phyloP scores from a whole-genome alignment of 2,888 invertebrate genomes.

The Pilophorus perplexus region DNA sequence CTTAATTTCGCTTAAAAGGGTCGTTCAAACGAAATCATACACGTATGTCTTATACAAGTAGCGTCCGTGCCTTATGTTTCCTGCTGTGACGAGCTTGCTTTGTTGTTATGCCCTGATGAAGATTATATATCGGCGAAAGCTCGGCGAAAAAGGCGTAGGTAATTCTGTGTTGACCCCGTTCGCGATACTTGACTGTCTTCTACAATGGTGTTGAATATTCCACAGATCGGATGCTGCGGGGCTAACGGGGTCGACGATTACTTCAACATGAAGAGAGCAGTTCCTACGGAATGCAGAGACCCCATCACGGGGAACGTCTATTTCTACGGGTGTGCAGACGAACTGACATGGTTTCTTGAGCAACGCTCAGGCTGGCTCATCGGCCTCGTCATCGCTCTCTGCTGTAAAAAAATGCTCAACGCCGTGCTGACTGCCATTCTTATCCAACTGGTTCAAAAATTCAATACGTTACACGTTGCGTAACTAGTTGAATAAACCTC shows the following conservation, averaged over 20 bases:
- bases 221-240: constrained; percentile 84
- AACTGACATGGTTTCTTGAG: constrained; percentile 84
- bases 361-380: constrained; percentile 80
- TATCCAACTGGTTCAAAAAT: constrained; percentile 63
- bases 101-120: too few relatives aligned
- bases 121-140: too few relatives aligned
- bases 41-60: too few relatives aligned
- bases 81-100: too few relatives aligned
- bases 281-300: constrained; percentile 81
- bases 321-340: constrained; percentile 83
- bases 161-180: too few relatives aligned
- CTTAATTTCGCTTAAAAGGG: too few relatives aligned
- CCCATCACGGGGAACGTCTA: constrained; percentile 85
- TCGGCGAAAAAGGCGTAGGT: not conserved
- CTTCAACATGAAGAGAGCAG: constrained; percentile 69
- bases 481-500: too few relatives aligned
- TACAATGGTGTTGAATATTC: too few relatives aligned
- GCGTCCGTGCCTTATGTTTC: too few relatives aligned
- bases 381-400: constrained; percentile 71
- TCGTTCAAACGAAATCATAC: too few relatives aligned
- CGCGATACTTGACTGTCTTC: too few relatives aligned
- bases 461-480: constrained; percentile 15
- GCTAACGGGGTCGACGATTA: constrained; percentile 84
- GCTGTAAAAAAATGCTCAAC: constrained; percentile 71
- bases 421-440: constrained; percentile 68